Evolutionary conservation across 1,140 invertebrate species (phyloP).

Genomic region (Vanessa atalanta): DNA sequence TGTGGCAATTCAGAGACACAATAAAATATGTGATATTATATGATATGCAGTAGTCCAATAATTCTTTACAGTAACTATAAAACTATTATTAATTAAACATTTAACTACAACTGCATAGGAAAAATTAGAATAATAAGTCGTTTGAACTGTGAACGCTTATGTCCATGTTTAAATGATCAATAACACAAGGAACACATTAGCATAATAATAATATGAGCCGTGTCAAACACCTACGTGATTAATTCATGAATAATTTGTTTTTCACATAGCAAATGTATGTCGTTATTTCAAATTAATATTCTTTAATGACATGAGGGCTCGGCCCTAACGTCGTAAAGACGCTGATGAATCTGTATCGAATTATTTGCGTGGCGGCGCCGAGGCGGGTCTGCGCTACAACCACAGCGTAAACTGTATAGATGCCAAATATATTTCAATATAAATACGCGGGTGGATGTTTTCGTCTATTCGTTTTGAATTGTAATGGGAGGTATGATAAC

Average conservation of each 20-base stretch:
- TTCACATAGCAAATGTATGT: neutral
- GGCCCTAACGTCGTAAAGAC: slow-evolving; percentile 48
- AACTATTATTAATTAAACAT: neutral
- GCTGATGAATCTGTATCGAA: slow-evolving; percentile 65
- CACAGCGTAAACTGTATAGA: slow-evolving; percentile 25
- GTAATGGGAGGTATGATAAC: neutral
- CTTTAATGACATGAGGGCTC: slow-evolving; percentile 42
- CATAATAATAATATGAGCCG: neutral
- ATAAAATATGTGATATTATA: no score
- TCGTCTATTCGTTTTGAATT: neutral
- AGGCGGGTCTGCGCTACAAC: slow-evolving; percentile 35
- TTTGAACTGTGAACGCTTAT: no score
- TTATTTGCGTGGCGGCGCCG: slow-evolving; percentile 51
- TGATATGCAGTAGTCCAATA: no score
- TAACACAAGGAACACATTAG: no score
- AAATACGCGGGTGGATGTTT: neutral
- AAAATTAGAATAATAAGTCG: neutral
- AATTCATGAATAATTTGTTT: neutral
- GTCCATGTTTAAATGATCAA: no score
- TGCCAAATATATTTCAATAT: slow-evolving; percentile 24
- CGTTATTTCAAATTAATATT: slow-evolving; percentile 29
- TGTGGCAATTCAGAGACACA: no score
- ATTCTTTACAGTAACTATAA: no score
- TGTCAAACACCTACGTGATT: neutral
- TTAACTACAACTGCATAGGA: neutral